Evolutionary conservation across 2,888 invertebrate species (phyloP), one percentile per base, ranked within the genome.

Genomic region (Ferdinandea cuprea): DNA sequence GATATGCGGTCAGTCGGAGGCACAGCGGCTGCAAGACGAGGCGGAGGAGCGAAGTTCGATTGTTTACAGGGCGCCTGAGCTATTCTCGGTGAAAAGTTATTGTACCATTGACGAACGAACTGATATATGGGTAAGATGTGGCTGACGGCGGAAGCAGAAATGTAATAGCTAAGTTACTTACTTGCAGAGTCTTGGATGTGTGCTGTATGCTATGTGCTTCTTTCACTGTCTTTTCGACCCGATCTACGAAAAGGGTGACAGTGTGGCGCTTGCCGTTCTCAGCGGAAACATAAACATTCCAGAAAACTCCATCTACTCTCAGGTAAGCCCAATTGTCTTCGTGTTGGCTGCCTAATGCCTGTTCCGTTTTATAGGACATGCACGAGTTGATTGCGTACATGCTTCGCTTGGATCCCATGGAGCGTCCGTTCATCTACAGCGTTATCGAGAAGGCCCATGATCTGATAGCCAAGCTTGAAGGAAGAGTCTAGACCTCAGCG

Each of bases 21-120:
- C 95, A 0, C 94, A 95, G 87, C 92, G 92, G 28, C 89, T 95
- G 46, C 94, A 96, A 91, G 97, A 97, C 88, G 91, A 94, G 59
- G 97, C 97, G 0, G 95, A 95, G 56, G 96, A 97, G 90, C 92
- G 95, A 78, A 96, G 96, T 89, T 96, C 96, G 21, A 97, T 97
- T 95, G 94, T 96, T 2, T 98, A 96, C 88, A 92, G 96, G 86
- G 96, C 97, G 0, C 97, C 97, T 0, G 97, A 97, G 90, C 91
- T 98, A 58, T 98, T 97, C 88, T 94, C 94, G 86, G 96, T 97
- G 8, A 95, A 96, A 90, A 94, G 94, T 76, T 95, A 95, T 87
- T 94, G 95, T 87, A 93, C 94, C 86, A 93, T 97, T 68, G 96
- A 96, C 89, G 96, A 97, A 90, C 91, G 96, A 85, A 95, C 96